These are phyloP conservation scores for Lophotis ruficrista DNA, from an alignment of 2,113 vertebrate species.

Conservation along the genomic window DNA sequence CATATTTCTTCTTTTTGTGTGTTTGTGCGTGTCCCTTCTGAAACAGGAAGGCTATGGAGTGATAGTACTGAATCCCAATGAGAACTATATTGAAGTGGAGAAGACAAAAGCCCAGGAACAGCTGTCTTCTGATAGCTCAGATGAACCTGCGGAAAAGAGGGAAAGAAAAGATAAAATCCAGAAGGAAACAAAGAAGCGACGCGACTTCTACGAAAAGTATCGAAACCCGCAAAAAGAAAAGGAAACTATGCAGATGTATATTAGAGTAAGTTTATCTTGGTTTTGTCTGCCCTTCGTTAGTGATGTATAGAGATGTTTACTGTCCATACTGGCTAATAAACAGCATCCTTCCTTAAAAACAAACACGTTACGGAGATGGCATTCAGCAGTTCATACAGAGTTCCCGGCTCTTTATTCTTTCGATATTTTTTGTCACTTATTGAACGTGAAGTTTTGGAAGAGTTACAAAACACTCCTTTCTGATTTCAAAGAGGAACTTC, in stretches of 20 bases:
- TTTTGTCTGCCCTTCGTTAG: conserved; percentile 9
- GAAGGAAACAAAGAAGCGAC: conserved; percentile 90
- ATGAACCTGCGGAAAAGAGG: conserved; percentile 94
- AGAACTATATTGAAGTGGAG: conserved; percentile 97
- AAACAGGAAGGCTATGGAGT: conserved; percentile 94
- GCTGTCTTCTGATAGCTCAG: conserved; percentile 82
- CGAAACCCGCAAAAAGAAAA: conserved; percentile 96
- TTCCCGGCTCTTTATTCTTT: neutral
- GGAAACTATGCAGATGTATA: conserved; percentile 88
- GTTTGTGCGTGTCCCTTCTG: conserved; percentile 56
- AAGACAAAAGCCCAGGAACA: conserved; percentile 80
- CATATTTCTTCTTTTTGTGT: conserved; percentile 51
- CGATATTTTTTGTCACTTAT: conserved; percentile 4
- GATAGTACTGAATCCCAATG: conserved; percentile 97
- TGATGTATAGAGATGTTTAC: neutral
- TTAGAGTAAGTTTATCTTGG: conserved; percentile 85
- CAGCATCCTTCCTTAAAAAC: neutral
- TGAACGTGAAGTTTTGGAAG: neutral
- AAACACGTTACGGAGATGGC: neutral
- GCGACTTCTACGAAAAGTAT: conserved; percentile 96
- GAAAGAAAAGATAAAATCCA: conserved; percentile 89
- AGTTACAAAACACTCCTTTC: conserved; percentile 11
- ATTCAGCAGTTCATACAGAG: neutral
- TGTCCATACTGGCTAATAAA: neutral
- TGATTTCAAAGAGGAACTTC: conserved; percentile 53